These are phyloP conservation scores for Callyntrura guangdongensis DNA, from an alignment of 2,888 invertebrate genomes.

Conservation along the genomic window DNA sequence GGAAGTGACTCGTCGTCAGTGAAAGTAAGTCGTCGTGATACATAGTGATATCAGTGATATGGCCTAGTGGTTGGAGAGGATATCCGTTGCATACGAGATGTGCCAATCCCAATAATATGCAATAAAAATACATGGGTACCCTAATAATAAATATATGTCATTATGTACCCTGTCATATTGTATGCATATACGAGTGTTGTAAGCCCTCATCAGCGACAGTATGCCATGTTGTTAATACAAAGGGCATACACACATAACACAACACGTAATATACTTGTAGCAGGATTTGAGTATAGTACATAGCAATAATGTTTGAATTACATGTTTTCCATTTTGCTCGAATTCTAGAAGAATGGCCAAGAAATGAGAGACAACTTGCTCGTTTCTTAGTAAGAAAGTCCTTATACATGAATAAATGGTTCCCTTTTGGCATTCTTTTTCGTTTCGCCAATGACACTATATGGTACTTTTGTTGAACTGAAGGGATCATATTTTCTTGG, in stretches of 20 bases:
- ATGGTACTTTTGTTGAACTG: too few species aligned
- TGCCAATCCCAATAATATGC: conserved; percentile 47
- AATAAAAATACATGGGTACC: conserved; percentile 59
- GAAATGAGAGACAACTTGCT: background rate
- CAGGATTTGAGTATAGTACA: background rate
- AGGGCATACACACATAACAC: too few species aligned
- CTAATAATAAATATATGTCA: background rate
- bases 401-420: background rate
- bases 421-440: background rate
- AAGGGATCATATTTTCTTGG: too few species aligned
- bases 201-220: background rate
- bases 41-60: conserved; percentile 24
- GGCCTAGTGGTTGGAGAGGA: background rate
- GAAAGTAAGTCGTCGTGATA: conserved; percentile 2
- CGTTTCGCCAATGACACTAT: background rate
- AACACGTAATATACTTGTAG: too few species aligned
- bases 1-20: background rate
- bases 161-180: background rate
- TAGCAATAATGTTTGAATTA: conserved; percentile 48
- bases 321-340: conserved; percentile 7
- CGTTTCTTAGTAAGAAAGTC: too few species aligned
- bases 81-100: conserved; percentile 56
- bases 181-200: background rate
- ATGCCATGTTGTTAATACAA: background rate
- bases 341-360: background rate